Evolutionary conservation across 2,797 vertebrate species (phyloP).

Genomic region (Tamandua tetradactyla): DNA sequence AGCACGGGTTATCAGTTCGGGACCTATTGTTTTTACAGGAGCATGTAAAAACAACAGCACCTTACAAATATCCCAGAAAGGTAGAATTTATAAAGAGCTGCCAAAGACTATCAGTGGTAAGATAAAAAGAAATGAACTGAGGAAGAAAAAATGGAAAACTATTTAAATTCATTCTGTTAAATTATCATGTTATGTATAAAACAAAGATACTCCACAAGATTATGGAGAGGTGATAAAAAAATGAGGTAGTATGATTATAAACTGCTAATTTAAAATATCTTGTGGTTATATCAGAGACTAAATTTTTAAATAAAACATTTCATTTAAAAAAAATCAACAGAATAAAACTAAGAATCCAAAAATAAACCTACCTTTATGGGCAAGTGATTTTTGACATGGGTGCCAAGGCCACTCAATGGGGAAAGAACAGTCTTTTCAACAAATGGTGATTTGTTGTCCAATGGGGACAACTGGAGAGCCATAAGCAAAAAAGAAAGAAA

Average conservation of each 20-base stretch:
- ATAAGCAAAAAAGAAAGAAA: background rate
- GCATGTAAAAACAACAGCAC: constrained; percentile 89
- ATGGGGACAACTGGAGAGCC: background rate
- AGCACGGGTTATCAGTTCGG: too few relatives aligned
- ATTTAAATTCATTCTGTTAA: constrained; percentile 45
- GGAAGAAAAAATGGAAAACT: constrained; percentile 86
- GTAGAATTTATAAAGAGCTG: constrained; percentile 90
- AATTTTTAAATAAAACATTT: constrained; percentile 55
- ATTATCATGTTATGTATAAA: background rate
- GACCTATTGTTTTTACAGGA: too few relatives aligned
- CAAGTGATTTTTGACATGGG: background rate
- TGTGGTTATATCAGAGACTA: constrained; percentile 37
- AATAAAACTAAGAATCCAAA: too few relatives aligned
- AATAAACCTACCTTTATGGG: background rate
- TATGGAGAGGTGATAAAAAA: background rate
- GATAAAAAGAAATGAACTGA: constrained; percentile 88
- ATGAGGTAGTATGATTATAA: background rate
- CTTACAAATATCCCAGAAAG: constrained; percentile 92
- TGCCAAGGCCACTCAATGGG: background rate
- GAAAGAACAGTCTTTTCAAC: background rate
- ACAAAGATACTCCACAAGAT: background rate
- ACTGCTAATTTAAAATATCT: constrained; percentile 13
- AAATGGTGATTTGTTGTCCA: background rate
- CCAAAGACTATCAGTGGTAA: constrained; percentile 91
- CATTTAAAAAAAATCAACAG: background rate